Evolutionary conservation across 1,140 invertebrate species (phyloP).

Genomic region (Thrips palmi): DNA sequence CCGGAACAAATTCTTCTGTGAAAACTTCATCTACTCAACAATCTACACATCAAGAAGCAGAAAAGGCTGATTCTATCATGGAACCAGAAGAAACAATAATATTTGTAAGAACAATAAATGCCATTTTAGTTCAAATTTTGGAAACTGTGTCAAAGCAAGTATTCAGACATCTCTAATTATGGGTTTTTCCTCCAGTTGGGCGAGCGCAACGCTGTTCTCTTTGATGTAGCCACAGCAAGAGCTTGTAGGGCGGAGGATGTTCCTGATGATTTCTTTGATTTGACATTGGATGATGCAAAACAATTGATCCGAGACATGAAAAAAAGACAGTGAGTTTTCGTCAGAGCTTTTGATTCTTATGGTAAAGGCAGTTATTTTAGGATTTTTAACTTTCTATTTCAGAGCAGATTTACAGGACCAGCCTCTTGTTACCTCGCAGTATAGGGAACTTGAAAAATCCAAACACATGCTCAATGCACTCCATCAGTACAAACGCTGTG

Average conservation of each 20-base stretch:
- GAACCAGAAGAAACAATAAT: not conserved
- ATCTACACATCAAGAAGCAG: slow-evolving; percentile 1
- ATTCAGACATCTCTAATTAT: slow-evolving; percentile 12
- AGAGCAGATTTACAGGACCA: slow-evolving; percentile 31
- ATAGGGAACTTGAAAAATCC: slow-evolving; percentile 38
- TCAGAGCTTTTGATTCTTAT: no score
- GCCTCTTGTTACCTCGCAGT: slow-evolving; percentile 42
- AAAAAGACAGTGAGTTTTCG: no score
- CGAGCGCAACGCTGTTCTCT: slow-evolving; percentile 45
- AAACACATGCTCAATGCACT: slow-evolving; percentile 23
- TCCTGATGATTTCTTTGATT: slow-evolving; percentile 66
- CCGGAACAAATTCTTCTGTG: slow-evolving; percentile 14
- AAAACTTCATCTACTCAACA: slow-evolving; percentile 13
- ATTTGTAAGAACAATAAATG: slow-evolving; percentile 9
- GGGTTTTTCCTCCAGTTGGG: slow-evolving; percentile 32
- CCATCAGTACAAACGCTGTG: slow-evolving; percentile 44
- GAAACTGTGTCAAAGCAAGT: no score
- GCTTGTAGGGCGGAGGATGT: slow-evolving; percentile 32
- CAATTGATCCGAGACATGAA: slow-evolving; percentile 49
- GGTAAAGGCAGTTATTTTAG: no score
- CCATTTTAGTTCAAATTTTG: not conserved
- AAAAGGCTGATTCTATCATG: not conserved
- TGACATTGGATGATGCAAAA: slow-evolving; percentile 59
- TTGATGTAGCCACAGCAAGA: slow-evolving; percentile 36
- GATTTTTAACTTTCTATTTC: no score